Percentiles rank a stretch among this genome's conserved stretches.
Evolutionary conservation across 2,888 invertebrate species (phyloP).

Genomic region (Drosophila austrosaltans): DNA sequence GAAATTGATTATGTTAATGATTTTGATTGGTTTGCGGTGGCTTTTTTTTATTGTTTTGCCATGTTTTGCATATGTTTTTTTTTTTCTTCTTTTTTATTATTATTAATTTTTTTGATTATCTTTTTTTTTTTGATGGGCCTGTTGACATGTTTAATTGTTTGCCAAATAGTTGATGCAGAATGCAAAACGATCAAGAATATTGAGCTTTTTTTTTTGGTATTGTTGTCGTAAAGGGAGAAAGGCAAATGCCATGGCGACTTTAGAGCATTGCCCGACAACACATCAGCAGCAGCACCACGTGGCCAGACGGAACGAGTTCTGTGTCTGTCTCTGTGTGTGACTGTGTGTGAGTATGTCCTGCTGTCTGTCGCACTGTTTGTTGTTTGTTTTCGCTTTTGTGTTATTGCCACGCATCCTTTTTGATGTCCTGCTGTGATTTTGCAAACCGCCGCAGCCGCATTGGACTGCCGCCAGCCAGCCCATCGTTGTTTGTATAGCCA

Average conservation of each 20-base stretch:
- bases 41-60: constrained; percentile 14
- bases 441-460: constrained; percentile 30
- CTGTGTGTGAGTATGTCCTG: constrained; percentile 11
- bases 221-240: neutral
- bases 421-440: constrained; percentile 69
- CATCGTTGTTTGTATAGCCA: constrained; percentile 51
- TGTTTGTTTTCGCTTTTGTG: constrained; percentile 62
- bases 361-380: constrained; percentile 33
- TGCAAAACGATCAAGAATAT: neutral
- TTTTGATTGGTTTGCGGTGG: constrained; percentile 41
- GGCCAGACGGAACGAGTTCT: neutral
- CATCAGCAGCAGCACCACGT: constrained; percentile 6
- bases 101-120: too few species aligned
- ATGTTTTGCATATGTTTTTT: neutral
- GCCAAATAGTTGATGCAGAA: neutral
- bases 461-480: constrained; percentile 36
- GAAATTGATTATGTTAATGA: constrained; percentile 45
- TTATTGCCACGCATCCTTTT: constrained; percentile 72
- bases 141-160: constrained; percentile 4
- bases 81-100: constrained; percentile 24
- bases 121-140: neutral
- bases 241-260: constrained; percentile 30
- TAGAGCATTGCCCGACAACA: constrained; percentile 45
- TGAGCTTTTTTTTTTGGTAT: neutral
- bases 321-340: constrained; percentile 11